A percentile compares a stretch with the other conserved stretches of the same genome.
Evolutionary conservation across 2,888 invertebrate species (phyloP).

Genomic region (Melangyna quadrimaculata): DNA sequence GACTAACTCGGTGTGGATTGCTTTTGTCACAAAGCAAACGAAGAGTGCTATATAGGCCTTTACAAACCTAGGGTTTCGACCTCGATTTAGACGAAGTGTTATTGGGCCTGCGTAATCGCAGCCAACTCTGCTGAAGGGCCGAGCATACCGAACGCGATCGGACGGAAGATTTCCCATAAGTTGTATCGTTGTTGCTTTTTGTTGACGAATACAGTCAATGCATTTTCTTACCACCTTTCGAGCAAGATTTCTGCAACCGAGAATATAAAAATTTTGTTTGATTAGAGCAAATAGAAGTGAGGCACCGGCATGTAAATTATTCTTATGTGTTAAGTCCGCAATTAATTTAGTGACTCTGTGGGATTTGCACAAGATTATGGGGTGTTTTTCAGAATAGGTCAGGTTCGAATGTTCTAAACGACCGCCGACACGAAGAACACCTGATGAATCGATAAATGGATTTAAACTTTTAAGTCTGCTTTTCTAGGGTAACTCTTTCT

Average conservation of each 20-base stretch:
- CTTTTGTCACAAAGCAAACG: slow-evolving; percentile 53
- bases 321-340: no score
- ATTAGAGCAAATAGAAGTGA: not conserved
- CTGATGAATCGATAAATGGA: slow-evolving; percentile 17
- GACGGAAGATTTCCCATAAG: slow-evolving; percentile 18
- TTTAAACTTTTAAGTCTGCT: not conserved
- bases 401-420: slow-evolving; percentile 7
- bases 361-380: not conserved
- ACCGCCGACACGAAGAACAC: slow-evolving; percentile 32
- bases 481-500: not conserved
- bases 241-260: not conserved
- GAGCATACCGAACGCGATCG: slow-evolving; percentile 36
- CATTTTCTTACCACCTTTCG: slow-evolving; percentile 47
- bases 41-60: slow-evolving; percentile 51
- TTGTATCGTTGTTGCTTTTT: slow-evolving; percentile 22
- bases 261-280: slow-evolving; percentile 20
- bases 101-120: slow-evolving; percentile 49
- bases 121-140: slow-evolving; percentile 29
- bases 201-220: slow-evolving; percentile 40
- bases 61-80: no score
- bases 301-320: slow-evolving; percentile 27
- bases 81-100: no score
- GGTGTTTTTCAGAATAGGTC: no score
- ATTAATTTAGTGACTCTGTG: no score
- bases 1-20: slow-evolving; percentile 24